These are phyloP conservation scores for Drosophila gunungcola DNA, from an alignment of 1,140 invertebrate species.

Conservation along the genomic window DNA sequence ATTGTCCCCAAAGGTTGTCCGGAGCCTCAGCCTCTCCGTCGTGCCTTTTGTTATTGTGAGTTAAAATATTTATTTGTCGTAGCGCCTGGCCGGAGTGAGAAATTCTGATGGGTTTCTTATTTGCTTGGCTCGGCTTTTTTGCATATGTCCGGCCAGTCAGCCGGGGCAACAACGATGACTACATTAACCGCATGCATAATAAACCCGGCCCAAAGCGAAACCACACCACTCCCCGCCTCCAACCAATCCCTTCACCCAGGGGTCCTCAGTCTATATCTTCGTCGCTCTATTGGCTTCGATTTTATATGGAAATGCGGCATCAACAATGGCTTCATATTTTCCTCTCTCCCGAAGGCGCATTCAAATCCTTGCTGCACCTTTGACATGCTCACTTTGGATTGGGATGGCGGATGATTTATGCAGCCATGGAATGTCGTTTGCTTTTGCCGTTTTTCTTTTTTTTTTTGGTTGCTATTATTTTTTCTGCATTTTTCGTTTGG, in stretches of 20 bases:
- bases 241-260: not conserved
- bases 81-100: constrained; percentile 80
- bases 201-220: constrained; percentile 35
- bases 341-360: constrained; percentile 54
- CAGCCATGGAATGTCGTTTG: constrained; percentile 73
- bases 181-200: constrained; percentile 81
- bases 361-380: constrained; percentile 83
- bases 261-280: constrained; percentile 21
- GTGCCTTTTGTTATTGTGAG: constrained; percentile 79
- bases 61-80: constrained; percentile 83
- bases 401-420: constrained; percentile 72
- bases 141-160: constrained; percentile 63
- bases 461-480: not conserved
- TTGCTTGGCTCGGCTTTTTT: constrained; percentile 70
- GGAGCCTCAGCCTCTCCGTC: constrained; percentile 28
- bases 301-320: constrained; percentile 78
- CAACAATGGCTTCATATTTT: constrained; percentile 83
- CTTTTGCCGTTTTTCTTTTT: constrained; percentile 22
- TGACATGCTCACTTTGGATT: constrained; percentile 74
- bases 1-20: constrained; percentile 30
- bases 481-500: constrained; percentile 6
- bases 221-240: not conserved
- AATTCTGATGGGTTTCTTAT: constrained; percentile 84
- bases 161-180: constrained; percentile 61
- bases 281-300: constrained; percentile 61